Conservation (phyloP, 2,888 invertebrate genomes). For the Rhagonycha fulva region DNA sequence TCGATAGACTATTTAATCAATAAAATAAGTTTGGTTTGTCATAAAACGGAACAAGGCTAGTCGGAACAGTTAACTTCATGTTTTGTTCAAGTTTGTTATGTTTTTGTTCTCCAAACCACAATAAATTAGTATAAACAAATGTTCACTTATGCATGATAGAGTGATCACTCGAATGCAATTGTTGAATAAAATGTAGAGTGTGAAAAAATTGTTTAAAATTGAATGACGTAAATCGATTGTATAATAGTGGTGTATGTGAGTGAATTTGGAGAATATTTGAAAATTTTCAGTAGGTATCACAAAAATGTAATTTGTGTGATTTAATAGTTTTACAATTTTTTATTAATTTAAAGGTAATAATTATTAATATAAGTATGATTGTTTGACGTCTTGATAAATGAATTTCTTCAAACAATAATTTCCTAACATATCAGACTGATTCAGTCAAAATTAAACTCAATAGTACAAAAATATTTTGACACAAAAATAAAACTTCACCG, state of each 20-base stretch:
- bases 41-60: neutral
- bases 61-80: neutral
- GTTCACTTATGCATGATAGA: conserved; percentile 33
- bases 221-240: neutral
- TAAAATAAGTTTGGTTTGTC: neutral
- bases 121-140: conserved; percentile 23
- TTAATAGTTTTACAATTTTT: neutral
- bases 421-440: neutral
- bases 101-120: conserved; percentile 10
- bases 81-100: neutral
- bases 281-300: neutral
- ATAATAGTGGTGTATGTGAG: conserved; percentile 12
- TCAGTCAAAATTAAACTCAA: neutral
- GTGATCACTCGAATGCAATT: conserved; percentile 37
- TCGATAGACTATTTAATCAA: neutral
- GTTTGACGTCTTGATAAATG: neutral
- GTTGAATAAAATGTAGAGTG: conserved; percentile 34
- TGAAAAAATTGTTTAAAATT: conserved; percentile 30
- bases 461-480: neutral
- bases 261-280: conserved; percentile 1
- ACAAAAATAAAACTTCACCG: neutral
- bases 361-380: neutral
- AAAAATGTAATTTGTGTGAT: neutral
- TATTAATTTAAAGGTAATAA: neutral
- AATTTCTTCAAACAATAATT: neutral